phyloP scores from a whole-genome alignment of 2,888 invertebrate species.

The Drymonia ruficornis region DNA sequence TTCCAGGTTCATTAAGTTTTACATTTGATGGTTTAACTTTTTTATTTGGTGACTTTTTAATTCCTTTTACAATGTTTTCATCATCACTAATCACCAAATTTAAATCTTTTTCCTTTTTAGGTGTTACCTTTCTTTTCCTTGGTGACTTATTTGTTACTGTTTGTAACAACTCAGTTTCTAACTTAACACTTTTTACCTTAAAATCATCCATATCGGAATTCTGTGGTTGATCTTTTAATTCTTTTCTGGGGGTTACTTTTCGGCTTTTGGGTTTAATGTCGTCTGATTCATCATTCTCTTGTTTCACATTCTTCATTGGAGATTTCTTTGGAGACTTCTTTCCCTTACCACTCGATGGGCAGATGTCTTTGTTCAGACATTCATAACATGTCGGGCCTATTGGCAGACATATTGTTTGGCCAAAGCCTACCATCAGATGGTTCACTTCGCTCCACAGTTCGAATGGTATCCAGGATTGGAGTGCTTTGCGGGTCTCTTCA shows the following conservation, averaged over 20 bases:
- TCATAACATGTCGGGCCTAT: constrained; percentile 91
- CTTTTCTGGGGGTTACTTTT: constrained; percentile 44
- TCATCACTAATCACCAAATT: constrained; percentile 2
- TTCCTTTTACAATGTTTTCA: not conserved
- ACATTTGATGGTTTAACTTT: not conserved
- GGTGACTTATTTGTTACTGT: constrained; percentile 10
- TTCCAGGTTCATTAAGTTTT: constrained; percentile 10
- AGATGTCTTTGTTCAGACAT: constrained; percentile 93
- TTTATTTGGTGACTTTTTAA: not conserved
- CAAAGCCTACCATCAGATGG: constrained; percentile 97
- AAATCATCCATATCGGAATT: constrained; percentile 16
- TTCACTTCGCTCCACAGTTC: constrained; percentile 95
- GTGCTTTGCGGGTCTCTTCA: constrained; percentile 92
- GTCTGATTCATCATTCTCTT: constrained; percentile 27
- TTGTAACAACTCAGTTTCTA: constrained; percentile 11
- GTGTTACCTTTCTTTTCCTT: constrained; percentile 24
- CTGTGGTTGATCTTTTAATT: constrained; percentile 24
- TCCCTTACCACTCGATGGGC: constrained; percentile 87
- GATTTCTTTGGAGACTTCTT: constrained; percentile 69
- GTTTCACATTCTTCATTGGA: constrained; percentile 50
- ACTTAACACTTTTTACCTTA: constrained; percentile 17
- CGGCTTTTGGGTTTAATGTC: constrained; percentile 36
- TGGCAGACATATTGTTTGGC: constrained; percentile 96
- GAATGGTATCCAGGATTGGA: constrained; percentile 96
- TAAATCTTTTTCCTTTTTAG: constrained; percentile 15